Evolutionary conservation across 1,140 invertebrate species (phyloP).

Genomic region (Megalopta genalis): DNA sequence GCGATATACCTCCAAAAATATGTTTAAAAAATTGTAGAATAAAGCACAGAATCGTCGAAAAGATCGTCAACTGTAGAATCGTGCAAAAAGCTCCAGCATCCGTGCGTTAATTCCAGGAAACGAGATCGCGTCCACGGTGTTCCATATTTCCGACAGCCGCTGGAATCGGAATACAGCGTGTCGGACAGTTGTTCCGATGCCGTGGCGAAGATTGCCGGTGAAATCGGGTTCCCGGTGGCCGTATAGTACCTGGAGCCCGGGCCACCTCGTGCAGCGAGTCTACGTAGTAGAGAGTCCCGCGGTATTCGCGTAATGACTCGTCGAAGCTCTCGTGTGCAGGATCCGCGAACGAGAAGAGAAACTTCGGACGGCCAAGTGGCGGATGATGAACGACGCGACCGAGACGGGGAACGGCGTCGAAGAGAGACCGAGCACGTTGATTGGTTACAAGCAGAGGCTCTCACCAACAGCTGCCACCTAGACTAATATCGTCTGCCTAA

Average conservation of each 20-base stretch:
- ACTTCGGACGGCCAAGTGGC: slow-evolving; percentile 38
- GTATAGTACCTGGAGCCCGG: neutral
- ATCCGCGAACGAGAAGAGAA: slow-evolving; percentile 45
- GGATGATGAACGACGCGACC: slow-evolving; percentile 59
- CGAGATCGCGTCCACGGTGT: too few species aligned
- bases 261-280: neutral
- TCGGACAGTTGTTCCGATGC: too few species aligned
- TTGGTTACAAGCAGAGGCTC: slow-evolving; percentile 60
- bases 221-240: too few species aligned
- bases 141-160: too few species aligned
- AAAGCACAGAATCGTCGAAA: too few species aligned
- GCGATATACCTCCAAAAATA: too few species aligned
- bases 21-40: too few species aligned
- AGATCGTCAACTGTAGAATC: too few species aligned
- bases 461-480: slow-evolving; percentile 64
- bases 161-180: too few species aligned
- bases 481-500: slow-evolving; percentile 60
- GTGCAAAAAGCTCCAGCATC: too few species aligned
- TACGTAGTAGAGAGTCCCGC: slow-evolving; percentile 23
- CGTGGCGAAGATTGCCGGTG: too few species aligned
- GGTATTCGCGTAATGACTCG: slow-evolving; percentile 59
- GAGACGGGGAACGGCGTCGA: slow-evolving; percentile 44
- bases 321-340: slow-evolving; percentile 36
- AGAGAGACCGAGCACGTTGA: slow-evolving; percentile 49
- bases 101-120: too few species aligned